Conservation (phyloP, 2,797 vertebrate species). For the Steatocranus sp. region DNA sequence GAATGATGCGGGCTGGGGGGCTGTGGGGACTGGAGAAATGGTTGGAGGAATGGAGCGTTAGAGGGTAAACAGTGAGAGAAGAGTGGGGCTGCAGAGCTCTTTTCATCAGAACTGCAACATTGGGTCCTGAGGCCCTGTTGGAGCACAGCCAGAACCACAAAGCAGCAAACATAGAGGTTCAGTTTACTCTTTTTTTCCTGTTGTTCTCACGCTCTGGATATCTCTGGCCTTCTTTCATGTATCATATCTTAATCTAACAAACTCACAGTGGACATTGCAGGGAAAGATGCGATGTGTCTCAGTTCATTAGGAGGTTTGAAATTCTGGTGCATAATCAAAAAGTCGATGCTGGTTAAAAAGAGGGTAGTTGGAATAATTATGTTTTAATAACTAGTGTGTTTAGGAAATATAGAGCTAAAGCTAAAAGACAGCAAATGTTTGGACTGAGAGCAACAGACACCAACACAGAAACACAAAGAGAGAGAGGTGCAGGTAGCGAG, state of each 20-base stretch:
- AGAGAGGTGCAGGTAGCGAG: not conserved
- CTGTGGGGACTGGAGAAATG: not conserved
- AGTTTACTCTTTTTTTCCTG: not conserved
- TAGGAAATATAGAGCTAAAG: not conserved
- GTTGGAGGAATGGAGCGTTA: not conserved
- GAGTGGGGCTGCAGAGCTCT: constrained; percentile 14
- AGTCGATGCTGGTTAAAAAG: not conserved
- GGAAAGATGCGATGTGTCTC: not conserved
- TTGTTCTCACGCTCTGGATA: not conserved
- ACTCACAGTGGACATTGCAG: not conserved
- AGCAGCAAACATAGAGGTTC: constrained; percentile 23
- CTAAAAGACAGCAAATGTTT: not conserved
- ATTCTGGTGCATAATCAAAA: not conserved
- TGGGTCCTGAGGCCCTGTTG: constrained; percentile 41
- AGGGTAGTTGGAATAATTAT: not conserved
- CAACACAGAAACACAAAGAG: not conserved
- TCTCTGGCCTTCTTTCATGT: not conserved
- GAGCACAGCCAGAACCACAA: constrained; percentile 43
- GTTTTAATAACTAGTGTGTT: not conserved
- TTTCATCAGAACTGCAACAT: constrained; percentile 56
- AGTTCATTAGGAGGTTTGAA: not conserved
- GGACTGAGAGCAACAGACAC: not conserved
- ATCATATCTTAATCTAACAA: not conserved
- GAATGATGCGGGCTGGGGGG: not conserved
- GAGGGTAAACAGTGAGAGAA: not conserved